A percentile compares a stretch with the other conserved stretches of the same genome.
Conservation (phyloP, 1,140 invertebrate genomes). For the Apis laboriosa region DNA sequence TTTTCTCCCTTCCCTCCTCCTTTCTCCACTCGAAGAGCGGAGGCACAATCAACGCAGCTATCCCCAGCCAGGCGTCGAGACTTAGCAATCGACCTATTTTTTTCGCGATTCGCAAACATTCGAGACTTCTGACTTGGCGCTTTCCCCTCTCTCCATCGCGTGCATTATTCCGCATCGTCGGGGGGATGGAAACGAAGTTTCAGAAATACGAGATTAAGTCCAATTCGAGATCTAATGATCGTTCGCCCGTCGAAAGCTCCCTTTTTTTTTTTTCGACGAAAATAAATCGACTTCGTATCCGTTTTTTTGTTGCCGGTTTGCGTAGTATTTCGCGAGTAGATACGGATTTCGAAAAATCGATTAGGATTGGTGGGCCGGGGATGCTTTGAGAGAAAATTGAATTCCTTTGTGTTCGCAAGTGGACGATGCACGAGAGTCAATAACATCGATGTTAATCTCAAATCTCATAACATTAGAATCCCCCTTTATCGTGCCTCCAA, state of each 20-base stretch:
- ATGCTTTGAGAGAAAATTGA: neutral
- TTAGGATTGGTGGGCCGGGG: neutral
- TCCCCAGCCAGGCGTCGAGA: conserved; percentile 5
- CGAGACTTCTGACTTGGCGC: conserved; percentile 57
- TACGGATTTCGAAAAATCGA: neutral
- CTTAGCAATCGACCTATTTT: conserved; percentile 67
- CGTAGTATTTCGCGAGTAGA: neutral
- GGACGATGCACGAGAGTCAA: neutral
- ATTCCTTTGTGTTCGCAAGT: neutral
- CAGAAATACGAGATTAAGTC: neutral
- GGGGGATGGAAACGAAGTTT: neutral
- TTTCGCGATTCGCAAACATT: conserved; percentile 64
- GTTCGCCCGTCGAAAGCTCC: neutral
- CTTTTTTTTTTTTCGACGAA: too few species aligned
- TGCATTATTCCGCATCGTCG: conserved; percentile 19
- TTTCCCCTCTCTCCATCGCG: conserved; percentile 28
- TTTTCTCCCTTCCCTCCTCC: neutral
- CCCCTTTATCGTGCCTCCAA: too few species aligned
- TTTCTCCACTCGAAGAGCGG: neutral
- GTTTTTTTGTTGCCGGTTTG: neutral
- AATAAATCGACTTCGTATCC: too few species aligned
- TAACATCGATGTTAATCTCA: too few species aligned
- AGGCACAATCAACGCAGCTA: conserved; percentile 23
- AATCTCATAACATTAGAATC: too few species aligned
- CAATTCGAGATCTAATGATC: neutral